These are phyloP conservation scores for Drepanosiphum platanoidis DNA, from an alignment of 2,888 invertebrate species.

Conservation along the genomic window DNA sequence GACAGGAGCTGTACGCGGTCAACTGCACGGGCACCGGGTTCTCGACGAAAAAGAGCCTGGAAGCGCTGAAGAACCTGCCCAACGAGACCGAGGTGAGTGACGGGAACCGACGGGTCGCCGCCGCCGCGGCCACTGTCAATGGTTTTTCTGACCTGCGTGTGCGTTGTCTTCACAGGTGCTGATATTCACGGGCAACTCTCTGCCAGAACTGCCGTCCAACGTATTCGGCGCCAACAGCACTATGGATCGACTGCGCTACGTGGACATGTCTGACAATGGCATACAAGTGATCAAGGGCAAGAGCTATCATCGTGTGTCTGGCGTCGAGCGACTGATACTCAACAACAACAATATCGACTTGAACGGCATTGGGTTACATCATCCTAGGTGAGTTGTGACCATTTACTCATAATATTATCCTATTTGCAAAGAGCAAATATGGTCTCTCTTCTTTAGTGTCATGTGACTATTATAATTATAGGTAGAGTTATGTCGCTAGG, in stretches of 20 bases:
- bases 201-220: slow-evolving; percentile 76
- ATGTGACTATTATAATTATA: too few relatives aligned
- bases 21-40: slow-evolving; percentile 78
- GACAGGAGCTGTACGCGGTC: slow-evolving; percentile 71
- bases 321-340: slow-evolving; percentile 75
- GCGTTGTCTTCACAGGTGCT: too few relatives aligned
- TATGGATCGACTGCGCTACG: slow-evolving; percentile 72
- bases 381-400: slow-evolving; percentile 68
- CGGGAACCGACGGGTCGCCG: not conserved
- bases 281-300: slow-evolving; percentile 79
- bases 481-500: too few relatives aligned
- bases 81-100: slow-evolving; percentile 71
- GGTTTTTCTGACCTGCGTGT: too few relatives aligned
- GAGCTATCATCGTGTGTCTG: slow-evolving; percentile 78
- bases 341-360: slow-evolving; percentile 78
- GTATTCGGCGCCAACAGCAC: slow-evolving; percentile 75
- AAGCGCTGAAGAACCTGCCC: slow-evolving; percentile 74
- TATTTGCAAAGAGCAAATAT: too few relatives aligned
- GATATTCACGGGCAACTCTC: slow-evolving; percentile 77
- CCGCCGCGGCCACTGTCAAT: too few relatives aligned
- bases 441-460: too few relatives aligned
- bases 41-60: slow-evolving; percentile 68
- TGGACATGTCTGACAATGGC: slow-evolving; percentile 80
- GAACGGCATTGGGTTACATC: slow-evolving; percentile 72
- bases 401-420: not conserved